Evolutionary conservation across 2,797 vertebrate species (phyloP).

Genomic region (Paramormyrops hopkinsi): DNA sequence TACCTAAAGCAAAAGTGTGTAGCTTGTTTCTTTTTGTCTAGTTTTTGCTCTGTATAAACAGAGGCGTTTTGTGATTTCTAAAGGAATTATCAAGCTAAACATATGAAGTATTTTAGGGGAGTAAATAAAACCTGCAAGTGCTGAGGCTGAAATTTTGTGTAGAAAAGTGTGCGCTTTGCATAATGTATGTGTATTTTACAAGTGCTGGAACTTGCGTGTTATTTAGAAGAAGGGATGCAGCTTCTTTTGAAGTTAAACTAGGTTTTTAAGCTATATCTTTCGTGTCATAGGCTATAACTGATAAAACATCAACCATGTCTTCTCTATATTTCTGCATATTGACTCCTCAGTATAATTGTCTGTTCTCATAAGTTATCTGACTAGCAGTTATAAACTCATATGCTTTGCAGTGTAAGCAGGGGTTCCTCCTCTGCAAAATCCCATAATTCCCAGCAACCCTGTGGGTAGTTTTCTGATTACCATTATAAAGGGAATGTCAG

Average conservation of each 20-base stretch:
- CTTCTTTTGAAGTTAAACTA: neutral
- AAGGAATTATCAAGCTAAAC: neutral
- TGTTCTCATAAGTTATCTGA: constrained; percentile 20
- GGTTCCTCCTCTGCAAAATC: constrained; percentile 49
- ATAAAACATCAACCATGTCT: neutral
- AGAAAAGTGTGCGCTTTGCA: neutral
- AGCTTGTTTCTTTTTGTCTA: neutral
- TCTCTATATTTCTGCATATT: neutral
- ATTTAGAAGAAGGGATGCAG: neutral
- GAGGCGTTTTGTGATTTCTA: neutral
- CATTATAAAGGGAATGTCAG: constrained; percentile 73
- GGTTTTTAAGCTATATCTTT: neutral
- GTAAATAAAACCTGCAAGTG: neutral
- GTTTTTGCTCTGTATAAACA: neutral
- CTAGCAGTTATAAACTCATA: constrained; percentile 35
- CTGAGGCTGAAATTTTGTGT: neutral
- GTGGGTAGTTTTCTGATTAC: constrained; percentile 67
- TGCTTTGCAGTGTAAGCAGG: constrained; percentile 38
- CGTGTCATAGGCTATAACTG: neutral
- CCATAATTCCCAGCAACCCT: constrained; percentile 60
- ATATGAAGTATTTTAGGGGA: neutral
- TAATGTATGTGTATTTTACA: neutral
- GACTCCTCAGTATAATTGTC: neutral
- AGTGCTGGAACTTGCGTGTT: neutral
- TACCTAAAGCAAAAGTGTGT: neutral